Evolutionary conservation across 2,113 vertebrate species (phyloP).

Genomic region (Peromyscus leucopus): DNA sequence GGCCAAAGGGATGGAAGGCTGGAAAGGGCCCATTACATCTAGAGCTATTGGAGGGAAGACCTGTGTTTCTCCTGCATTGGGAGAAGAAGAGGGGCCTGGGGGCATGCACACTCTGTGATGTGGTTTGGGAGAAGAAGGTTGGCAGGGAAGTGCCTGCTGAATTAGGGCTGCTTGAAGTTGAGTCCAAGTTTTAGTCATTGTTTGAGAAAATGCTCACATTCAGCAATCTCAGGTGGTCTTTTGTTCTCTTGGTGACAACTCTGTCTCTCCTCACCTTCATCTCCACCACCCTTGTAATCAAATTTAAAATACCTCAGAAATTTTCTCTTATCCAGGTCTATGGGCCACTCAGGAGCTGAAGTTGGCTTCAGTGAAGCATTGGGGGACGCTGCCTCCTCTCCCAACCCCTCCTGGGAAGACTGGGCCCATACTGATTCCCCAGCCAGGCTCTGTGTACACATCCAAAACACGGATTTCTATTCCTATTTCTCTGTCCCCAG

Average conservation of each 20-base stretch:
- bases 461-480: not conserved
- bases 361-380: not conserved
- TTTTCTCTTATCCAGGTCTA: not conserved
- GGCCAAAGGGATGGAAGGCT: not conserved
- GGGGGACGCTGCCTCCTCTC: not conserved
- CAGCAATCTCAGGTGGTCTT: not conserved
- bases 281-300: not conserved
- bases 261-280: not conserved
- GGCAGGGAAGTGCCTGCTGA: not conserved
- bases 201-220: not conserved
- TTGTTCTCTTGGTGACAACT: not conserved
- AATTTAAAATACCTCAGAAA: not conserved
- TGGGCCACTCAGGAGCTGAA: not conserved
- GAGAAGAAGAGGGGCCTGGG: not conserved
- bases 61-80: not conserved
- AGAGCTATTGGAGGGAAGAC: not conserved
- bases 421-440: not conserved
- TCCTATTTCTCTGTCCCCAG: not conserved
- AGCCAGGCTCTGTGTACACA: not conserved
- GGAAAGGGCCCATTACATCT: not conserved
- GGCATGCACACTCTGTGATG: not conserved
- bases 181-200: not conserved
- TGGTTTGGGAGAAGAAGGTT: not conserved
- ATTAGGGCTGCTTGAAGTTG: not conserved
- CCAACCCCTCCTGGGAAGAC: not conserved